These are phyloP conservation scores for Leptatherina wallacei DNA, from an alignment of 2,797 vertebrate genomes.

Conservation along the genomic window DNA sequence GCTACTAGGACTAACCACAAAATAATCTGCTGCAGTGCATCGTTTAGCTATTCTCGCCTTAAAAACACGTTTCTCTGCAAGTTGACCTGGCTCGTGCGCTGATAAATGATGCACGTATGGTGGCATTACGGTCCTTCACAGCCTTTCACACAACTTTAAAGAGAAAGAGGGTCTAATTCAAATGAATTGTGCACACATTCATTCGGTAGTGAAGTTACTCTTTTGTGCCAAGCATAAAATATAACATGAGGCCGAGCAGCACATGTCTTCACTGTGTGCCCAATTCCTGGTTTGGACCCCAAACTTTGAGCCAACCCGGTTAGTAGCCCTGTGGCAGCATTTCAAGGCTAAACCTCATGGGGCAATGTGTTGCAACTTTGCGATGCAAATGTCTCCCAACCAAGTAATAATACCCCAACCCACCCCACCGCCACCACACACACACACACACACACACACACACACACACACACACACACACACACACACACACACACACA, in stretches of 20 bases:
- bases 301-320: slow-evolving; percentile 29
- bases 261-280: slow-evolving; percentile 16
- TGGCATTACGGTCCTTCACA: background rate
- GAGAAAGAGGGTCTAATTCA: background rate
- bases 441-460: background rate
- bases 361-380: slow-evolving; percentile 55
- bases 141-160: slow-evolving; percentile 18
- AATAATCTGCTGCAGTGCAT: slow-evolving; percentile 12
- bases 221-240: background rate
- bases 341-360: slow-evolving; percentile 26
- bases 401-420: background rate
- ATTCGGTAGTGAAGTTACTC: background rate
- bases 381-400: background rate
- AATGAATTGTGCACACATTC: background rate
- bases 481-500: background rate
- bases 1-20: slow-evolving; percentile 35
- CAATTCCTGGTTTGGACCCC: slow-evolving; percentile 14
- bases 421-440: background rate
- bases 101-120: background rate
- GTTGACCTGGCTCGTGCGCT: background rate
- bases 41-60: slow-evolving; percentile 4
- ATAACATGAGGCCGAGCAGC: background rate
- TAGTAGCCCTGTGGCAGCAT: slow-evolving; percentile 34
- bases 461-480: background rate
- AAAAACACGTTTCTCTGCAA: background rate